Evolutionary conservation across 2,888 invertebrate genomes (phyloP).

Genomic region (Nemotelus pantherinus): DNA sequence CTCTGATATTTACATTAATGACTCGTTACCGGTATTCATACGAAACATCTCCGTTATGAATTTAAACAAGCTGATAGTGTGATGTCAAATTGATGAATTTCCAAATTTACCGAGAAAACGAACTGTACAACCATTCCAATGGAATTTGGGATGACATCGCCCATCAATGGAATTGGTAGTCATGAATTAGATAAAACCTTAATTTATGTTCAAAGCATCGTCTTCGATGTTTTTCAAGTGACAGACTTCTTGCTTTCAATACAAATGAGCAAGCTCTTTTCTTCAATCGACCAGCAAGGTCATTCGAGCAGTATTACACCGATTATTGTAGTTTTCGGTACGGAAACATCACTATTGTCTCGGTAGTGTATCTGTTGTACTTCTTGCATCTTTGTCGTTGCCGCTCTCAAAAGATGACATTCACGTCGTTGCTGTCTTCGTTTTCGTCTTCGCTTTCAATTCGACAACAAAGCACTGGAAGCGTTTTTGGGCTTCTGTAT

Average conservation of each 20-base stretch:
- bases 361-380: slow-evolving; percentile 44
- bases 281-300: slow-evolving; percentile 32
- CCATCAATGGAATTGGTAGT: not conserved
- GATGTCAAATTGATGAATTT: not conserved
- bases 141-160: slow-evolving; percentile 23
- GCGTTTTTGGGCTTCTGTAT: slow-evolving; percentile 31
- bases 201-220: not conserved
- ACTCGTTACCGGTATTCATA: not conserved
- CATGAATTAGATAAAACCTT: not conserved
- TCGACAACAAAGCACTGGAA: slow-evolving; percentile 21
- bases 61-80: not conserved
- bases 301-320: slow-evolving; percentile 26
- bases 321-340: not conserved
- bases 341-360: slow-evolving; percentile 26
- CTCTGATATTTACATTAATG: not conserved
- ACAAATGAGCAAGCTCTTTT: slow-evolving; percentile 24
- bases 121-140: not conserved
- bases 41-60: slow-evolving; percentile 22
- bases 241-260: slow-evolving; percentile 29
- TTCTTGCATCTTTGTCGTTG: slow-evolving; percentile 45
- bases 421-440: too few species aligned
- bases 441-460: slow-evolving; percentile 10
- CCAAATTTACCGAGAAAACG: not conserved
- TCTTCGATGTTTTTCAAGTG: slow-evolving; percentile 22
- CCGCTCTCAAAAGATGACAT: slow-evolving; percentile 42